phyloP scores from a whole-genome alignment of 2,113 vertebrate species.

The Cyanoramphus novaezelandiae region DNA sequence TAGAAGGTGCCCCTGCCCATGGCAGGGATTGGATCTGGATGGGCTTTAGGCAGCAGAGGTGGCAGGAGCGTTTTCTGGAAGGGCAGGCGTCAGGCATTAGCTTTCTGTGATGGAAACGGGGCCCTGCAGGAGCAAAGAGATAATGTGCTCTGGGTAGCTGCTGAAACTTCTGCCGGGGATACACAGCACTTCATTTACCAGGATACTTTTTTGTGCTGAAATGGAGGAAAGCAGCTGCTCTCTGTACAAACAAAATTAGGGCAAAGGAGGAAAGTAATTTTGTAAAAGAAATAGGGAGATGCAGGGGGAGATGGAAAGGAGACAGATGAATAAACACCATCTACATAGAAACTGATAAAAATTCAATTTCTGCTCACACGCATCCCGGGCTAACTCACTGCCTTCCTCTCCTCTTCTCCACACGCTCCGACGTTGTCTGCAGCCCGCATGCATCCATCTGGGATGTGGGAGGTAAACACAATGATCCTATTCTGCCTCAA shows the following conservation, averaged over 20 bases:
- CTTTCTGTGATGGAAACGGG: background rate
- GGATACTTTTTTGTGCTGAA: background rate
- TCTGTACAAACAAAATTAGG: conserved; percentile 69
- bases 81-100: background rate
- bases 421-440: background rate
- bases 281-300: conserved; percentile 55
- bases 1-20: background rate
- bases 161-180: background rate
- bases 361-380: conserved; percentile 59
- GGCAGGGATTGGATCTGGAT: background rate
- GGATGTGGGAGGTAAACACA: conserved; percentile 72
- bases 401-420: conserved; percentile 56
- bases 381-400: conserved; percentile 44
- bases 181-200: conserved; percentile 7
- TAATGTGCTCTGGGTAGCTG: background rate
- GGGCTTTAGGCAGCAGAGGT: background rate
- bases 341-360: conserved; percentile 53
- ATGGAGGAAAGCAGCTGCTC: conserved; percentile 63
- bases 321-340: conserved; percentile 72
- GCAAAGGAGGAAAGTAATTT: conserved; percentile 69
- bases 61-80: background rate
- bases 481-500: conserved; percentile 34
- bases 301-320: conserved; percentile 65
- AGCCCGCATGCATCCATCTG: conserved; percentile 69
- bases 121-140: background rate